These are phyloP conservation scores for Drosophila aff. DNA, from an alignment of 1,140 invertebrate species.

Conservation along the genomic window DNA sequence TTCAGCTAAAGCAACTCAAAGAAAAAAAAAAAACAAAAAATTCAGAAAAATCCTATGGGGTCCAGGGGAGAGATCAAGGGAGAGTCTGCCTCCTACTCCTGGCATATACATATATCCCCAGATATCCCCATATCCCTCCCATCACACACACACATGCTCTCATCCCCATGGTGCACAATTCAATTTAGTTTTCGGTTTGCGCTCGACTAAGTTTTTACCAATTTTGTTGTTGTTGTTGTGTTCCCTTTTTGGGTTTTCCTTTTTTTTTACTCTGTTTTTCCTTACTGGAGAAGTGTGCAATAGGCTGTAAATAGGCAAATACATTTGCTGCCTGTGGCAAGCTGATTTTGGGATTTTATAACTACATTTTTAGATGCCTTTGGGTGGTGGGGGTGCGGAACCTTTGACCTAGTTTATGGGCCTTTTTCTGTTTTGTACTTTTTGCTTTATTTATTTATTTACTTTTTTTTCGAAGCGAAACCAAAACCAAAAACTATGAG, in stretches of 20 bases:
- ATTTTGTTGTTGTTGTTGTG: not conserved
- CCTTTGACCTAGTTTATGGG: slow-evolving; percentile 54
- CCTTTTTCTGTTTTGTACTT: slow-evolving; percentile 6
- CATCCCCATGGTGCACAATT: slow-evolving; percentile 68
- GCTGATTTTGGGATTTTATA: slow-evolving; percentile 56
- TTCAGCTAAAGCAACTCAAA: not conserved
- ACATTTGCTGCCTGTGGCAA: slow-evolving; percentile 50
- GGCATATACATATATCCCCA: slow-evolving; percentile 6
- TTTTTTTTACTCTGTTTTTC: slow-evolving; percentile 11
- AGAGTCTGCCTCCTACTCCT: not conserved
- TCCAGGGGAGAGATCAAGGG: slow-evolving; percentile 1
- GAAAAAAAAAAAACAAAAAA: not conserved
- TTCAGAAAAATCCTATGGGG: not conserved
- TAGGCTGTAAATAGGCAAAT: slow-evolving; percentile 81
- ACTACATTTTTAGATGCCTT: slow-evolving; percentile 40
- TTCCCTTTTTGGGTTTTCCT: slow-evolving; percentile 12
- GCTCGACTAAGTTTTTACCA: slow-evolving; percentile 67
- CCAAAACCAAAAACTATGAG: slow-evolving; percentile 6
- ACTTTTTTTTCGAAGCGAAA: not conserved
- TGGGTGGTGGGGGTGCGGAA: not conserved
- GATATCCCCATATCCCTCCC: no score
- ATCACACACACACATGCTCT: slow-evolving; percentile 5
- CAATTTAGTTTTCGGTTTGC: slow-evolving; percentile 78
- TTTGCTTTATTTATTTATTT: not conserved
- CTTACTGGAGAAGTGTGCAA: slow-evolving; percentile 67